phyloP scores from a whole-genome alignment of 1,140 invertebrate species.

The Lepidurus apus region DNA sequence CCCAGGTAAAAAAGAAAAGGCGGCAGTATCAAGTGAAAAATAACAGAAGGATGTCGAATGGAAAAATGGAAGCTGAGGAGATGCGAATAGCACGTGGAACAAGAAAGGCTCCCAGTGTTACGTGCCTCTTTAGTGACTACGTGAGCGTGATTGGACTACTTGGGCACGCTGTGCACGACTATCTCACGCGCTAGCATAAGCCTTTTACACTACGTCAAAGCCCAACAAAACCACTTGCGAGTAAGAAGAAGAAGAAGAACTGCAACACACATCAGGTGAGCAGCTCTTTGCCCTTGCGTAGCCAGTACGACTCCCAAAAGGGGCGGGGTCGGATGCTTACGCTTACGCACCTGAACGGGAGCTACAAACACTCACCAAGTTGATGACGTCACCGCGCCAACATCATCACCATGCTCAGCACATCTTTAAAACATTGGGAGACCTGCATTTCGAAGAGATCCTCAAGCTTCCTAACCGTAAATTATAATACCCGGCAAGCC shows the following conservation, averaged over 20 bases:
- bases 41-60: neutral
- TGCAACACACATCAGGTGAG: neutral
- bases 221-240: slow-evolving; percentile 17
- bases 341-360: neutral
- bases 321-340: neutral
- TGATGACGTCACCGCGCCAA: neutral
- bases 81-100: slow-evolving; percentile 6
- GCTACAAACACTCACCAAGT: neutral
- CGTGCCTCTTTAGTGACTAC: slow-evolving; percentile 4
- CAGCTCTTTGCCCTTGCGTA: neutral
- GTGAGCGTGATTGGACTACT: slow-evolving; percentile 21
- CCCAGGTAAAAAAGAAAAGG: neutral
- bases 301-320: slow-evolving; percentile 9
- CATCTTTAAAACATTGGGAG: neutral
- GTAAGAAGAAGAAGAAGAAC: neutral
- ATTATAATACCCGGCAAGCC: neutral
- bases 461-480: neutral
- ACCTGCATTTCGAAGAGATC: too few relatives aligned
- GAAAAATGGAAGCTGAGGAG: neutral
- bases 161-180: slow-evolving; percentile 12
- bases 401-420: neutral
- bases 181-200: slow-evolving; percentile 8
- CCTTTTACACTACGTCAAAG: neutral
- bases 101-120: slow-evolving; percentile 7
- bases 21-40: neutral